Base-by-base conservation (phyloP, 2,113 vertebrate species). In the Pterocles gutturalis region DNA sequence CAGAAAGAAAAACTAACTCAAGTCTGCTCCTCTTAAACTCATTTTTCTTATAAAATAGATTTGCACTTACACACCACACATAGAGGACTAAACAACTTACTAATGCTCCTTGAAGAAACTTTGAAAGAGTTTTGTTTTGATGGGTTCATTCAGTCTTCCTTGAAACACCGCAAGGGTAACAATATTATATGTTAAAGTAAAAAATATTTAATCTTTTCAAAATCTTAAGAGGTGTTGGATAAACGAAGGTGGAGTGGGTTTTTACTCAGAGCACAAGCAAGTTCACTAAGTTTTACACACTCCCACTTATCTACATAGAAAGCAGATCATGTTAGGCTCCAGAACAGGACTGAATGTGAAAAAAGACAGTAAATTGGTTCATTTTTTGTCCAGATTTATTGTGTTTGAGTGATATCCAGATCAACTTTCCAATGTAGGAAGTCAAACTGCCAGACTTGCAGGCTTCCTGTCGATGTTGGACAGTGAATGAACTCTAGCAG, bases 221-320 rank as follows among this genome's bases (percentile, higher is more conserved):
- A 94, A 72, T 85, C 62, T 93, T 94, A 84, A 91, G 43, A 95
- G 78, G 84, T 95, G 81, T 93, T 94, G 87, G 91, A 86, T 49
- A 87, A 87, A 82, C 49, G 67, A 96, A 94, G 91, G 84, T 85
- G 81, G 93, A 91, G 81, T 93, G 91, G 81, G 85, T 41, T 94
- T 93, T 83, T 82, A 71, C 31, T 72, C 13, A 53, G 41, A 41
- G 55, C 5, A 10, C 24, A 86, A 92, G 55, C 36, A 79, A 73
- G 34, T 72, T 78, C 64, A 24, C 43, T 64, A 58, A 7, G 0
- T 85, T 96, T 94, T 95, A 41, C 54, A 87, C 81, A 91, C 78
- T 93, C 87, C 93, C 70, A 91, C 93, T 20, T 88, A 72, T 21
- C 49, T 72, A 77, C 36, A 78, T 24, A 60, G 34, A 87, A 90